These are phyloP conservation scores for Onychomys torridus DNA, from an alignment of 2,797 vertebrate genomes.

Conservation along the genomic window DNA sequence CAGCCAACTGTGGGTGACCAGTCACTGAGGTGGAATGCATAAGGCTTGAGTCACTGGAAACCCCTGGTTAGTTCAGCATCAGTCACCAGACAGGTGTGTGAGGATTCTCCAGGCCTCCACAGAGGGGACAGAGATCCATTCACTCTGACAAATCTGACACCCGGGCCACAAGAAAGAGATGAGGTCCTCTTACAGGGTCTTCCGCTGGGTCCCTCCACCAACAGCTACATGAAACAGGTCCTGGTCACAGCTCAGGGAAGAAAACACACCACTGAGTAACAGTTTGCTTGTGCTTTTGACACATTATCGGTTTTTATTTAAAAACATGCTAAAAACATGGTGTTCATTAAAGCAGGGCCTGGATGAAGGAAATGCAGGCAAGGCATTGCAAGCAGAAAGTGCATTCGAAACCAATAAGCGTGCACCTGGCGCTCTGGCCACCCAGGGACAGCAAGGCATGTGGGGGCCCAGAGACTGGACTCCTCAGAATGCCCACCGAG, in stretches of 20 bases:
- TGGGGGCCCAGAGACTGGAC: not conserved
- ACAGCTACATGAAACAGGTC: not conserved
- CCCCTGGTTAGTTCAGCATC: not conserved
- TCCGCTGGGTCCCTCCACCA: not conserved
- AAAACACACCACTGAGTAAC: not conserved
- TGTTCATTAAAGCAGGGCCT: slow-evolving; percentile 84
- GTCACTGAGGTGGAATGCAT: rapidly evolving
- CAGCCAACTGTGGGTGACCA: not conserved
- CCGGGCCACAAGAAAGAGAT: not conserved
- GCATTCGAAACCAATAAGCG: slow-evolving; percentile 82
- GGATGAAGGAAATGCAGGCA: slow-evolving; percentile 77
- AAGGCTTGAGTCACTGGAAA: not conserved
- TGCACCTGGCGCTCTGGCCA: slow-evolving; percentile 39
- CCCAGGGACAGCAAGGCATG: not conserved
- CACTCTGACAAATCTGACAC: not conserved
- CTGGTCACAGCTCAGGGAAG: rapidly evolving
- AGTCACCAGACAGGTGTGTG: not conserved
- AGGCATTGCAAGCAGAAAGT: slow-evolving; percentile 86
- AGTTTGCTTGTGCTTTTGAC: slow-evolving; percentile 78
- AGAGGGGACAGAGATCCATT: not conserved
- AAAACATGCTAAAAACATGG: slow-evolving; percentile 91
- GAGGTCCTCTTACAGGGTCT: not conserved
- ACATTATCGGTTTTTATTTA: slow-evolving; percentile 87
- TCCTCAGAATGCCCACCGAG: not conserved
- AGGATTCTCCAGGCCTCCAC: too few species aligned